A percentile compares a stretch with the other conserved stretches of the same genome.
phyloP scores from a whole-genome alignment of 1,140 invertebrate genomes.

The Ctenoplectra terminalis region DNA sequence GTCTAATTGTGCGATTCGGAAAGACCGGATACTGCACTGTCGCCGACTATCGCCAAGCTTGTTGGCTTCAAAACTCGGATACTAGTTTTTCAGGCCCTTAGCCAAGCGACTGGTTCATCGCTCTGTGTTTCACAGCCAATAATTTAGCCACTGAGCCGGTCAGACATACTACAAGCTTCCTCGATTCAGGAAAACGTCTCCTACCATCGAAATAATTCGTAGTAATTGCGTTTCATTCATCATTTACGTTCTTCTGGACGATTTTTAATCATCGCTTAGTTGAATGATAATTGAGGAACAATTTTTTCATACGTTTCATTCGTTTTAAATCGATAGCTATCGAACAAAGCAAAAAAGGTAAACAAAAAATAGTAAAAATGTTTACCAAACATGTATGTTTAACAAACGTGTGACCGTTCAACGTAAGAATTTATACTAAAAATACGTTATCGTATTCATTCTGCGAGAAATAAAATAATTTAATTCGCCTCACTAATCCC shows the following conservation, averaged over 20 bases:
- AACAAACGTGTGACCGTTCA: no score
- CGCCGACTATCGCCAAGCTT: not conserved
- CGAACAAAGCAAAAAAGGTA: no score
- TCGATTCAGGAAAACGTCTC: not conserved
- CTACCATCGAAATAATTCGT: not conserved
- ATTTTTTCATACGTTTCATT: no score
- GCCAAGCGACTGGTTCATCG: conserved; percentile 14
- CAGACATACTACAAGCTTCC: not conserved
- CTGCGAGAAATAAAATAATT: no score
- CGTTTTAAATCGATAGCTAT: no score
- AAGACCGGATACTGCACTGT: conserved; percentile 4
- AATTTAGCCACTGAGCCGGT: conserved; percentile 10
- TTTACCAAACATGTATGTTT: no score
- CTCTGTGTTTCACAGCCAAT: conserved; percentile 21
- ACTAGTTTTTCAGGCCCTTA: not conserved
- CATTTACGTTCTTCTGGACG: not conserved
- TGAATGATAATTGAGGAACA: not conserved
- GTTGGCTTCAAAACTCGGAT: conserved; percentile 3
- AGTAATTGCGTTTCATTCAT: conserved; percentile 18
- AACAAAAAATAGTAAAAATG: no score
- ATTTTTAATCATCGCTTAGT: not conserved
- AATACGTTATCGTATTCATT: no score
- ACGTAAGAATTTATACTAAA: no score
- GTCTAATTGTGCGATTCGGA: not conserved
- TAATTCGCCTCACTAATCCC: no score